Base-by-base conservation (phyloP, 2,797 vertebrate genomes). In the Carduelis carduelis region DNA sequence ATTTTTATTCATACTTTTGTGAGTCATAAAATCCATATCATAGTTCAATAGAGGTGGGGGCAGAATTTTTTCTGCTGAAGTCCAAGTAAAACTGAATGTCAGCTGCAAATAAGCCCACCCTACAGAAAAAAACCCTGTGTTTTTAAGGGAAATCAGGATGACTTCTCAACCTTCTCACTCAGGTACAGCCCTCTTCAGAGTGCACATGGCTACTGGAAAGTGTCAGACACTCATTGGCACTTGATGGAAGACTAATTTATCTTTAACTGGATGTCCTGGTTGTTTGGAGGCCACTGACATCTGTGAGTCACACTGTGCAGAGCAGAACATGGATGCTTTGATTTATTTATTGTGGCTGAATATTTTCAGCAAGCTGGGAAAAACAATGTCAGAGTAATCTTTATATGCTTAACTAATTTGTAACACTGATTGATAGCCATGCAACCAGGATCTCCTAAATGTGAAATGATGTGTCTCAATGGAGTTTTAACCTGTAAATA, bases 401-500 rank as follows among this genome's bases (percentile, higher is more conserved):
- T 87, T 90, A 49, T 43, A 89, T 44, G 37, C 53, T 94, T 91
- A 90, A 91, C 66, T 96, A 87, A 89, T 94, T 84, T 95, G 46
- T 89, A 88, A 50, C 1, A 5, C 21, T 94, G 92, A 93, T 80
- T 95, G 95, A 95, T 93, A 72, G 39, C 47, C 80, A 74, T 74
- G 65, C 17, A 92, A 12, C 59, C n/a, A 95, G 77, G 41, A 90
- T 94, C 71, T 94, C 49, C 64, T 94, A 84, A 94, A 96, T 66
- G 37, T 89, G 80, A 93, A 93, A 96, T 94, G 9, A 85, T 41
- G 27, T 49, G 70, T 94, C 91, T 93, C 89, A 70, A 78, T 83
- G 64, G 90, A 85, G 26, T 86, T 86, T 91, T 94, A 97, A 91
- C 60, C 83, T 91, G 61, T 97, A 96, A 94, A 96, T 94, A 95